Percentiles rank a stretch among this genome's conserved stretches.
Conservation (phyloP, 1,140 invertebrate species). For the Condylostylus longicornis region DNA sequence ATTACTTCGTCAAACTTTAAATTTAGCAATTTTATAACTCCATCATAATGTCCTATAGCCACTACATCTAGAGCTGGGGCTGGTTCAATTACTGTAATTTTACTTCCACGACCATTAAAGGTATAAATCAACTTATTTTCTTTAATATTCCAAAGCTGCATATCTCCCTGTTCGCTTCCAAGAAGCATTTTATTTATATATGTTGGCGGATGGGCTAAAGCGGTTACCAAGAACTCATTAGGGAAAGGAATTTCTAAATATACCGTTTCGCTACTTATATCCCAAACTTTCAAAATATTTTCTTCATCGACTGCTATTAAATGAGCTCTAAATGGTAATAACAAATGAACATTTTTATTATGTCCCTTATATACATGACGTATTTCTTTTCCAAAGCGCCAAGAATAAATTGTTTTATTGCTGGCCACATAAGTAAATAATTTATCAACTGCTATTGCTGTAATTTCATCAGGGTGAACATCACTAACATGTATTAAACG, state of each 20-base stretch:
- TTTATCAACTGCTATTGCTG: slow-evolving; percentile 61
- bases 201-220: slow-evolving; percentile 74
- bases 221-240: slow-evolving; percentile 58
- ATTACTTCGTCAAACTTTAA: slow-evolving; percentile 71
- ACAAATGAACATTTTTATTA: slow-evolving; percentile 47
- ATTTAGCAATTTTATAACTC: slow-evolving; percentile 78
- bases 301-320: slow-evolving; percentile 71
- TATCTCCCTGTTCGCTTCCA: slow-evolving; percentile 69
- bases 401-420: slow-evolving; percentile 66
- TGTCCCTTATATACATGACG: slow-evolving; percentile 72
- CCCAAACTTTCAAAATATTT: slow-evolving; percentile 69
- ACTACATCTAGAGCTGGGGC: slow-evolving; percentile 83
- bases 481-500: slow-evolving; percentile 68
- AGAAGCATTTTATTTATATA: slow-evolving; percentile 93
- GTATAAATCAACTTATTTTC: slow-evolving; percentile 61
- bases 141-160: slow-evolving; percentile 87
- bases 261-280: slow-evolving; percentile 58
- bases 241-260: slow-evolving; percentile 55
- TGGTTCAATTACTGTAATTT: slow-evolving; percentile 58
- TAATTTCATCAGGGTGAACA: slow-evolving; percentile 67
- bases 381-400: slow-evolving; percentile 73
- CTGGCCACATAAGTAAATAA: slow-evolving; percentile 71
- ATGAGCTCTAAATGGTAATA: slow-evolving; percentile 78
- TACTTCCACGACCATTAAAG: slow-evolving; percentile 61
- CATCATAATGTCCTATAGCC: slow-evolving; percentile 68